These are phyloP conservation scores for Heteromurus nitidus DNA, from an alignment of 2,888 invertebrate genomes.

Conservation along the genomic window DNA sequence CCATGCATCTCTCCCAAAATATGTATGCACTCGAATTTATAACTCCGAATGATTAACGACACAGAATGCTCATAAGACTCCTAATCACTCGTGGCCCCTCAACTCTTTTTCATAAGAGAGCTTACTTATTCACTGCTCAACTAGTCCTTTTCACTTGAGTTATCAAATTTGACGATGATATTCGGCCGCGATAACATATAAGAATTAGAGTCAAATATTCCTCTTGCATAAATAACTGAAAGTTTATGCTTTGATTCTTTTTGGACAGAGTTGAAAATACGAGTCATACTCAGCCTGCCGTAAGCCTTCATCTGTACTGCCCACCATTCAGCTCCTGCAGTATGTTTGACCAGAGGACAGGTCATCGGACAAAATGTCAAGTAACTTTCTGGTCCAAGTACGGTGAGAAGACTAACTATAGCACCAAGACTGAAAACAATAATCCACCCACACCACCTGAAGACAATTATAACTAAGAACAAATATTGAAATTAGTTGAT, in stretches of 20 bases:
- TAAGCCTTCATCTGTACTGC: conserved; percentile 95
- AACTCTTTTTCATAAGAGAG: too few relatives aligned
- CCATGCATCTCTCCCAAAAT: too few relatives aligned
- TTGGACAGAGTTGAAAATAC: conserved; percentile 90
- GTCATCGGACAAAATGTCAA: conserved; percentile 82
- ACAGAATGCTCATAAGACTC: too few relatives aligned
- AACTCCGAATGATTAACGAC: too few relatives aligned
- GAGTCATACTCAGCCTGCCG: conserved; percentile 90
- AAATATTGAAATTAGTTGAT: conserved; percentile 4
- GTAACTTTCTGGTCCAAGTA: conserved; percentile 96
- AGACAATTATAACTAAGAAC: conserved; percentile 44
- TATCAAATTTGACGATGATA: too few relatives aligned
- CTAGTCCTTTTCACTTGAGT: too few relatives aligned
- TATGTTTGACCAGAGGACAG: conserved; percentile 93
- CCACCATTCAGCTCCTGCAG: conserved; percentile 93
- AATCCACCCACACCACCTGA: conserved; percentile 53
- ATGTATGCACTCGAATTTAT: too few relatives aligned
- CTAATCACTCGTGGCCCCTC: too few relatives aligned
- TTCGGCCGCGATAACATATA: too few relatives aligned
- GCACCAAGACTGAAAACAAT: conserved; percentile 39
- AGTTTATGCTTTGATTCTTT: conserved; percentile 19
- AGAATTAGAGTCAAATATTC: too few relatives aligned
- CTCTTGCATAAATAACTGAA: too few relatives aligned
- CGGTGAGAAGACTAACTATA: conserved; percentile 81
- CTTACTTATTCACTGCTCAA: too few relatives aligned